Percentiles rank a stretch among this genome's conserved stretches.
These are phyloP conservation scores for Passer montanus DNA, from an alignment of 2,113 vertebrate genomes.

Conservation along the genomic window DNA sequence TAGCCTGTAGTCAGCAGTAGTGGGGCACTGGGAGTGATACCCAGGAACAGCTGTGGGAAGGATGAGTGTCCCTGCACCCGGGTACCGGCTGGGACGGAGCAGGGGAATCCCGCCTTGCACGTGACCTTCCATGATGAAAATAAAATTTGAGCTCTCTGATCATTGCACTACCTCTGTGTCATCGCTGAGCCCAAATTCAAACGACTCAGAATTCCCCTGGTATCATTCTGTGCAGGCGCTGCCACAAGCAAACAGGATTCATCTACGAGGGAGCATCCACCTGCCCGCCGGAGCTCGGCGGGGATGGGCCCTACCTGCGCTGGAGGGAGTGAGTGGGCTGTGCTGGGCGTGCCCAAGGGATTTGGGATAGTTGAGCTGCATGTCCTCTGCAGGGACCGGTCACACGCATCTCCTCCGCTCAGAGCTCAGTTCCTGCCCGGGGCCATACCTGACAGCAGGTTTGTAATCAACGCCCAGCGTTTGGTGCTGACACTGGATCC, in stretches of 20 bases:
- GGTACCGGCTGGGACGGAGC: neutral
- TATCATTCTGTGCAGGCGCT: neutral
- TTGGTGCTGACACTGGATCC: slow-evolving; percentile 83
- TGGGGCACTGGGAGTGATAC: neutral
- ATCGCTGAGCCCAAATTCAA: fast-evolving
- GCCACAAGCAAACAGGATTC: neutral
- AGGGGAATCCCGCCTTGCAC: neutral
- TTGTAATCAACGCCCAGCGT: slow-evolving; percentile 88
- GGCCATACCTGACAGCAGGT: slow-evolving; percentile 78
- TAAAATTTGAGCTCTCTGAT: neutral
- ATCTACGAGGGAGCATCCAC: fast-evolving
- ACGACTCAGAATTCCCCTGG: fast-evolving
- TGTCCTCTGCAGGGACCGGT: fast-evolving
- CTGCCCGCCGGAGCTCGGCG: fast-evolving
- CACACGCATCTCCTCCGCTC: fast-evolving
- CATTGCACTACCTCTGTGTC: fast-evolving
- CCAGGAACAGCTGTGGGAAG: neutral
- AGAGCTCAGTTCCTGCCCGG: neutral
- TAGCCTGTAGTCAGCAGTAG: neutral
- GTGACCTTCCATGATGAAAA: neutral
- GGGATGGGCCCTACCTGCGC: neutral
- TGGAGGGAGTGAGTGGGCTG: neutral
- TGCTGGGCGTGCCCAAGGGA: neutral
- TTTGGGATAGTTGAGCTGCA: neutral
- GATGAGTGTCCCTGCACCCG: neutral